These are phyloP conservation scores for Gobio gobio DNA, from an alignment of 2,113 vertebrate genomes.

Conservation along the genomic window DNA sequence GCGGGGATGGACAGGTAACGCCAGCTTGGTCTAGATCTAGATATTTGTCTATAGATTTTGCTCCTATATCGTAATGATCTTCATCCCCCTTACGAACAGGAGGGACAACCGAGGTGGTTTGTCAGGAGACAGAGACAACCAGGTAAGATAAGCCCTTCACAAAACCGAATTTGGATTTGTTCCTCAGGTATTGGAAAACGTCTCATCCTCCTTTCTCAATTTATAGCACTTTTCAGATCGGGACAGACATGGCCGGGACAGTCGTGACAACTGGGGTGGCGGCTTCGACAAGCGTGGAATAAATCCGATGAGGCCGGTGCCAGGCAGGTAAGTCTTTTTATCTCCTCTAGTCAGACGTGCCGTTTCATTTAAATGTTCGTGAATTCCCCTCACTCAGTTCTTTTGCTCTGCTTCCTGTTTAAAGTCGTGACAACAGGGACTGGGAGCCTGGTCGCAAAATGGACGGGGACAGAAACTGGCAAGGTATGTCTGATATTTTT, in stretches of 20 bases:
- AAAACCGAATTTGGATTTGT: not conserved
- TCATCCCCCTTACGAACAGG: constrained; percentile 61
- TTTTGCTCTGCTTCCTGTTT: constrained; percentile 1
- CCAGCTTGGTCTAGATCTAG: not conserved
- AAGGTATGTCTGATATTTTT: constrained; percentile 64
- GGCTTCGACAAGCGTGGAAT: constrained; percentile 83
- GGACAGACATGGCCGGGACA: constrained; percentile 87
- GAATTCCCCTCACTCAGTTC: not conserved
- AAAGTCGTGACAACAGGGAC: constrained; percentile 75
- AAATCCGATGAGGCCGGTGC: constrained; percentile 61
- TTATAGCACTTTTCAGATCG: constrained; percentile 88
- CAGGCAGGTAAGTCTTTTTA: not conserved
- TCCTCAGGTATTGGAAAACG: not conserved
- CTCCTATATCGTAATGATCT: not conserved
- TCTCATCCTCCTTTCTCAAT: constrained; percentile 36
- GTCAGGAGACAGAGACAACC: constrained; percentile 80
- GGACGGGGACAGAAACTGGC: constrained; percentile 86
- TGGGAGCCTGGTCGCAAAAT: constrained; percentile 89
- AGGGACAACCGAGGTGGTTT: constrained; percentile 80
- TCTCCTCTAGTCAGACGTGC: too few species aligned
- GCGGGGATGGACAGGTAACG: constrained; percentile 78
- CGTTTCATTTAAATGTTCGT: too few species aligned
- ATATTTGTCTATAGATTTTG: not conserved
- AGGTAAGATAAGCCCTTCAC: constrained; percentile 58
- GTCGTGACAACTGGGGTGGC: constrained; percentile 82